Evolutionary conservation across 2,113 vertebrate genomes (phyloP).

Genomic region (Pithys albifrons): DNA sequence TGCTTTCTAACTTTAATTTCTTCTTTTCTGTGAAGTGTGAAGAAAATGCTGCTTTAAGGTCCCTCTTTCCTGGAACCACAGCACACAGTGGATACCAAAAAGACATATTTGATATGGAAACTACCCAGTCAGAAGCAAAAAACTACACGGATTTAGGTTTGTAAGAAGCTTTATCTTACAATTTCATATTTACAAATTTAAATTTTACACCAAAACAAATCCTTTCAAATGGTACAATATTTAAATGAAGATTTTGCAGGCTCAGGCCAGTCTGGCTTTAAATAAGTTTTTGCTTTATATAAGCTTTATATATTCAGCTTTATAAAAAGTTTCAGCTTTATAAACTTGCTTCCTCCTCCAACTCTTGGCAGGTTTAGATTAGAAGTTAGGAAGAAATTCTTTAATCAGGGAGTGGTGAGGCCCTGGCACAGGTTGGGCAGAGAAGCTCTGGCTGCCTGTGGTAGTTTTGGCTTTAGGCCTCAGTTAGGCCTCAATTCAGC

Average conservation of each 20-base stretch:
- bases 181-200: background rate
- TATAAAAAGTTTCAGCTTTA: background rate
- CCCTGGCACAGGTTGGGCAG: background rate
- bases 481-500: no score
- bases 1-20: slow-evolving; percentile 7
- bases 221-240: background rate
- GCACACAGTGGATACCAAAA: slow-evolving; percentile 16
- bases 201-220: background rate
- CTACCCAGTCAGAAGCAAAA: slow-evolving; percentile 12
- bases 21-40: slow-evolving; percentile 60
- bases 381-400: background rate
- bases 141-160: slow-evolving; percentile 61
- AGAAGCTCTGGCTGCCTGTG: background rate
- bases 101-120: slow-evolving; percentile 40
- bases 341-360: background rate
- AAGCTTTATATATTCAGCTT: no score
- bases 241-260: background rate
- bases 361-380: background rate
- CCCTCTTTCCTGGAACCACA: background rate
- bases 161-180: background rate
- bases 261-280: background rate
- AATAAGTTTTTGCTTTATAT: background rate
- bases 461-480: no score
- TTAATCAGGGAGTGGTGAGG: background rate
- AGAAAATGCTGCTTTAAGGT: slow-evolving; percentile 37